Percentiles rank a stretch among this genome's conserved stretches.
Conservation (phyloP, 2,888 invertebrate genomes). For the Amorpha juglandis region DNA sequence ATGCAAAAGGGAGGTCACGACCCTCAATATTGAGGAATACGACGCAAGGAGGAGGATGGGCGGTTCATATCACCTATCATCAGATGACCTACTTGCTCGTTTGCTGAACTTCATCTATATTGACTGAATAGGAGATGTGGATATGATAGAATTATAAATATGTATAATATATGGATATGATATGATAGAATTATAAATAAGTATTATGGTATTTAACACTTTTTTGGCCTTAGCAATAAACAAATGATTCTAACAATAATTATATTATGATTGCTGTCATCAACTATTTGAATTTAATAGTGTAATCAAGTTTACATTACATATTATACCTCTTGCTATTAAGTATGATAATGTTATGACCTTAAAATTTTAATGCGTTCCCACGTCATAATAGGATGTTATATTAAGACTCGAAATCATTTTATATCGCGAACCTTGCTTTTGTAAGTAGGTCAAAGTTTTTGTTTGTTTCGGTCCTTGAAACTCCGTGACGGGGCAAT, state of each 20-base stretch:
- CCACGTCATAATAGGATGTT: neutral
- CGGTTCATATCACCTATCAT: no score
- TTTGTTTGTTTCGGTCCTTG: constrained; percentile 12
- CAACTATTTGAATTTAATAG: neutral
- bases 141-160: no score
- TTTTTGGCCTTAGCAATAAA: neutral
- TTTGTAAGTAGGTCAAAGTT: constrained; percentile 10
- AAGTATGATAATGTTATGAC: neutral
- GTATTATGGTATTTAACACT: no score
- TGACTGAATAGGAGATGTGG: no score
- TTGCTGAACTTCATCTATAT: no score
- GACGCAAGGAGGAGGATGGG: no score
- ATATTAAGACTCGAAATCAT: neutral
- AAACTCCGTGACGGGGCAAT: constrained; percentile 7
- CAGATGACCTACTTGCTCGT: no score
- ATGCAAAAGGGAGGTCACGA: no score
- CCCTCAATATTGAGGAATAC: no score
- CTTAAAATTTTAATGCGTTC: constrained; percentile 1
- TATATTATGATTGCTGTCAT: neutral
- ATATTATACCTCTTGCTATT: neutral
- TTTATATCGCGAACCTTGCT: constrained; percentile 10
- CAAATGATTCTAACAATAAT: neutral
- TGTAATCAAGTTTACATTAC: neutral
- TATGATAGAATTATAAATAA: no score
- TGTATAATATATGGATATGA: no score